Evolutionary conservation across 2,888 invertebrate genomes (phyloP), one percentile per base, ranked within the genome.

Genomic region (Troilus luridus): DNA sequence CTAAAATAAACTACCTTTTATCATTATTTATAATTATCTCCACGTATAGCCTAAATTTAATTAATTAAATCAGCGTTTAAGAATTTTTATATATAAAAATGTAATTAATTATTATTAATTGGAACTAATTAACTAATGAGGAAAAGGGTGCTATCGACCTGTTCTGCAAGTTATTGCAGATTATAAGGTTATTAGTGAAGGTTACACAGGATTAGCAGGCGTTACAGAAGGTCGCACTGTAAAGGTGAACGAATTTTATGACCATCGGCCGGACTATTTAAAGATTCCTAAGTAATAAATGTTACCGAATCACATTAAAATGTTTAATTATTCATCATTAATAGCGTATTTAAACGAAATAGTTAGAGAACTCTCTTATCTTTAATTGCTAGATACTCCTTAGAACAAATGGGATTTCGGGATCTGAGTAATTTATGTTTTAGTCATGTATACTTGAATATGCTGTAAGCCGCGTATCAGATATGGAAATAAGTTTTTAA

Each of bases 101-200:
- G 12, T 27, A 72, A 27, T 27, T 27, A 72, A 72, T 72, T 72
- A 72, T 27, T 67, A 24, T 14, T 14, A 72, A 72, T 72, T 14
- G 27, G 64, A 24, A 27, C 14, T 11, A 12, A 72, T 1, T 24
- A 27, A 19, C 27, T 3, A 72, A 27, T 27, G 72, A 72, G 24
- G 14, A 72, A 72, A 67, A 72, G 72, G 72, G 72, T 72, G 24
- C 27, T 27, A 27, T 27, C 72, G 72, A 72, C 24, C 72, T 17
- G 3, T 72, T 12, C 27, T 7, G 14, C 27, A 72, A 72, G 14
- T 14, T 72, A 72, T 27, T 72, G 72, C 72, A 72, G 27, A 72
- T 72, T 72, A 72, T 72, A 72, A 72, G 72, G 72, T 72, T 72
- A 72, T 72, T 72, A 72, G 72, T 72, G 72, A 72, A 72, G 72